These are phyloP conservation scores for Cyanoramphus novaezelandiae DNA, from an alignment of 2,113 vertebrate genomes.

Conservation along the genomic window DNA sequence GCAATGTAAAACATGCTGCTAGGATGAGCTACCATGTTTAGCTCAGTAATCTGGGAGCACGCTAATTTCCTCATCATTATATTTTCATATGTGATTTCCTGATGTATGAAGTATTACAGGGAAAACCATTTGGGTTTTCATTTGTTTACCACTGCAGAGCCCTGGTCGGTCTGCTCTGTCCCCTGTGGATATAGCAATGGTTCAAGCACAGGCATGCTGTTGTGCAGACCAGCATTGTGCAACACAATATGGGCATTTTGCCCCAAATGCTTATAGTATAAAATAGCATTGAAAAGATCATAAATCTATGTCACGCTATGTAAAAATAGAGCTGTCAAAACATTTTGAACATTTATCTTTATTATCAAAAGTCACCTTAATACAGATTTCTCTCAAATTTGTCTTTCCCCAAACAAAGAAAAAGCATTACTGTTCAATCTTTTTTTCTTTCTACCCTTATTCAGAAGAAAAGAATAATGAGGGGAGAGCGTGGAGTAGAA, in stretches of 20 bases:
- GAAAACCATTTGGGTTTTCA: neutral
- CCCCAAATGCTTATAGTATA: neutral
- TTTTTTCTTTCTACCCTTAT: neutral
- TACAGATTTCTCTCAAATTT: neutral
- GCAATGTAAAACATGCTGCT: neutral
- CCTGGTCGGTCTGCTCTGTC: neutral
- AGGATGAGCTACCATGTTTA: neutral
- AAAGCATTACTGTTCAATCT: neutral
- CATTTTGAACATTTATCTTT: neutral
- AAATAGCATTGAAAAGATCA: neutral
- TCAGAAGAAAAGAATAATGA: neutral
- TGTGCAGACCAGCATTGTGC: fast-evolving
- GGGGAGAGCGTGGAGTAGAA: neutral
- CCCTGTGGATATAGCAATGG: neutral
- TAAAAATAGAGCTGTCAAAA: neutral
- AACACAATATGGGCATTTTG: neutral
- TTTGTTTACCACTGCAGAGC: neutral
- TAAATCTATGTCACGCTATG: neutral
- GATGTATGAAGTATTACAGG: neutral
- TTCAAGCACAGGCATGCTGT: neutral
- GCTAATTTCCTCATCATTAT: neutral
- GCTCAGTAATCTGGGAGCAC: neutral
- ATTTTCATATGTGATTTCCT: neutral
- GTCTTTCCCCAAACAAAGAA: neutral
- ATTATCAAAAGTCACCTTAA: neutral